Evolutionary conservation across 2,113 vertebrate species (phyloP).

Genomic region (Hemicordylus capensis): DNA sequence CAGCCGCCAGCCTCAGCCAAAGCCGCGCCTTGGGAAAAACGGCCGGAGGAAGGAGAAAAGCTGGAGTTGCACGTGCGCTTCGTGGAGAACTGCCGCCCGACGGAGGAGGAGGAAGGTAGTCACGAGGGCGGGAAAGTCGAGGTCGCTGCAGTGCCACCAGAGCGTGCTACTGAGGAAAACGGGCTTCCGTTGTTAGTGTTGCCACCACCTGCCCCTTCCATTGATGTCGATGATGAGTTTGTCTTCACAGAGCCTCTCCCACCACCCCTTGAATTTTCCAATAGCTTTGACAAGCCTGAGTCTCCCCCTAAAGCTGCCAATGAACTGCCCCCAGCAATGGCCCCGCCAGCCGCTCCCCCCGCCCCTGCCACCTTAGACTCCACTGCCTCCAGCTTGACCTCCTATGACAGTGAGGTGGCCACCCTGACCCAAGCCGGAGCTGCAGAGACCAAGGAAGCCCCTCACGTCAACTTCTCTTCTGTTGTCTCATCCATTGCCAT

Average conservation of each 20-base stretch:
- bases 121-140: conserved; percentile 58
- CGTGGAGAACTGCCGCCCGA: conserved; percentile 67
- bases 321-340: conserved; percentile 40
- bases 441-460: conserved; percentile 75
- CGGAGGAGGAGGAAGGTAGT: conserved; percentile 46
- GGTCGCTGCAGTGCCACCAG: conserved; percentile 50
- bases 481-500: conserved; percentile 73
- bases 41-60: conserved; percentile 64
- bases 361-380: conserved; percentile 86
- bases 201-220: conserved; percentile 89
- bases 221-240: conserved; percentile 90
- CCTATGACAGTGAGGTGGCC: conserved; percentile 92
- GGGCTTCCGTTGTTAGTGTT: conserved; percentile 84
- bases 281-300: conserved; percentile 87
- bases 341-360: conserved; percentile 46
- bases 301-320: conserved; percentile 56
- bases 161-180: conserved; percentile 60
- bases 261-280: conserved; percentile 91
- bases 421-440: conserved; percentile 86
- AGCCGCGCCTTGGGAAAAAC: conserved; percentile 39
- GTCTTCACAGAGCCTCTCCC: conserved; percentile 90
- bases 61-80: conserved; percentile 81
- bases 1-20: conserved; percentile 42
- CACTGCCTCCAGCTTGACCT: conserved; percentile 89
- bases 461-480: conserved; percentile 74